Percentiles rank a stretch among this genome's conserved stretches.
phyloP scores from a whole-genome alignment of 2,113 vertebrate genomes.

The Perca schrenkii region DNA sequence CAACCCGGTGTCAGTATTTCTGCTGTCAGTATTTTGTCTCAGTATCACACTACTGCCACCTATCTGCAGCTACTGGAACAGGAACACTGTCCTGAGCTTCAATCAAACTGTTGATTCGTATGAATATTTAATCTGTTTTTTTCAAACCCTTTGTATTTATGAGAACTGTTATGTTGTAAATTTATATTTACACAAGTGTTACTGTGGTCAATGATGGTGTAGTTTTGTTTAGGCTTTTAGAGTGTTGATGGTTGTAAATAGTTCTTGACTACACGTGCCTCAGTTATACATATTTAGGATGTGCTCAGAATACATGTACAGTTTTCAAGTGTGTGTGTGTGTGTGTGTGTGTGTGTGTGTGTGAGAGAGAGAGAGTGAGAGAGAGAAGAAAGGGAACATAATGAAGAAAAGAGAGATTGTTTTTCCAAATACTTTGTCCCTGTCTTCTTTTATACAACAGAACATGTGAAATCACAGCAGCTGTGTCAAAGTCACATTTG shows the following conservation, averaged over 20 bases:
- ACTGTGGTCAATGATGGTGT: conserved; percentile 60
- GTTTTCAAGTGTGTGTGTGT: conserved; percentile 35
- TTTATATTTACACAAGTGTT: conserved; percentile 60
- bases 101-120: conserved; percentile 14
- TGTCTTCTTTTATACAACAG: conserved; percentile 71
- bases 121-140: conserved; percentile 44
- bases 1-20: conserved; percentile 53
- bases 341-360: conserved; percentile 24
- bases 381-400: conserved; percentile 26
- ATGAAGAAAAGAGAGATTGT: conserved; percentile 23
- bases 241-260: conserved; percentile 63
- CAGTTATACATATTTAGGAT: conserved; percentile 61
- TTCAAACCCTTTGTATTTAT: conserved; percentile 44
- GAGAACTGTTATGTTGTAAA: conserved; percentile 46
- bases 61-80: conserved; percentile 40
- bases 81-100: background rate
- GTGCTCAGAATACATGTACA: conserved; percentile 40
- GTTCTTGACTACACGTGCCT: conserved; percentile 70
- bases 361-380: background rate
- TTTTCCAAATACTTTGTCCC: conserved; percentile 33
- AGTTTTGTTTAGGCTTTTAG: conserved; percentile 58
- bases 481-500: conserved; percentile 75
- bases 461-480: conserved; percentile 55
- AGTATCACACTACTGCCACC: conserved; percentile 68
- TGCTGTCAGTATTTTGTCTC: conserved; percentile 46